A percentile compares a stretch with the other conserved stretches of the same genome.
phyloP scores from a whole-genome alignment of 2,797 vertebrate species.

The Poecilia velifera region DNA sequence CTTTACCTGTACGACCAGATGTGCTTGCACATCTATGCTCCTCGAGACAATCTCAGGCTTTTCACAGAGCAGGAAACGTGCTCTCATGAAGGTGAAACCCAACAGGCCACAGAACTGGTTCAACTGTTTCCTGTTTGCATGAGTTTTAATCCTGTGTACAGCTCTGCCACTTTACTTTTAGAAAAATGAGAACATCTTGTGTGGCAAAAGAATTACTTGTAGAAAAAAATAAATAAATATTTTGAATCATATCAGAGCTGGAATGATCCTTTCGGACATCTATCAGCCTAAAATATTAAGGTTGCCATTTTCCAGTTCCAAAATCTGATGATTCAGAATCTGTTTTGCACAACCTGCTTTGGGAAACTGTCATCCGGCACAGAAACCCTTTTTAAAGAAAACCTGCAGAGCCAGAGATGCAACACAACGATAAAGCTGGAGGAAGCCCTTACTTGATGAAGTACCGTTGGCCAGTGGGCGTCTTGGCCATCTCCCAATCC shows the following conservation, averaged over 20 bases:
- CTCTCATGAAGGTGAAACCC: slow-evolving; percentile 43
- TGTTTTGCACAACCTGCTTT: background rate
- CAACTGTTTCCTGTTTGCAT: slow-evolving; percentile 28
- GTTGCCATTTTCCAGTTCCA: background rate
- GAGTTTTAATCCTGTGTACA: slow-evolving; percentile 12
- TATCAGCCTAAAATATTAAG: background rate
- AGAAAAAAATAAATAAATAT: background rate
- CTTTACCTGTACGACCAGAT: slow-evolving; percentile 74
- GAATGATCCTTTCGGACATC: background rate
- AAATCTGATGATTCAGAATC: background rate
- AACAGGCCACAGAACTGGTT: slow-evolving; percentile 49
- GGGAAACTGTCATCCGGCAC: slow-evolving; percentile 5
- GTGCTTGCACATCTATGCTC: slow-evolving; percentile 14
- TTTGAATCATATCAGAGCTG: background rate
- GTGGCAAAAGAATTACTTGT: background rate
- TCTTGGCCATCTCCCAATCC: slow-evolving; percentile 98
- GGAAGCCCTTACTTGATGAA: slow-evolving; percentile 90
- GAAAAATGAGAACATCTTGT: background rate
- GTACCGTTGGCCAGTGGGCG: slow-evolving; percentile 92
- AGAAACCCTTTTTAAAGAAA: slow-evolving; percentile 17
- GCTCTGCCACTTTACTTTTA: background rate
- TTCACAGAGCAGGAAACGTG: slow-evolving; percentile 44
- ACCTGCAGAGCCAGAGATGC: slow-evolving; percentile 29
- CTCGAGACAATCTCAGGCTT: slow-evolving; percentile 22
- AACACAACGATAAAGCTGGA: slow-evolving; percentile 10